Conservation (phyloP, 1,140 invertebrate genomes). For the Kradibia gibbosae region DNA sequence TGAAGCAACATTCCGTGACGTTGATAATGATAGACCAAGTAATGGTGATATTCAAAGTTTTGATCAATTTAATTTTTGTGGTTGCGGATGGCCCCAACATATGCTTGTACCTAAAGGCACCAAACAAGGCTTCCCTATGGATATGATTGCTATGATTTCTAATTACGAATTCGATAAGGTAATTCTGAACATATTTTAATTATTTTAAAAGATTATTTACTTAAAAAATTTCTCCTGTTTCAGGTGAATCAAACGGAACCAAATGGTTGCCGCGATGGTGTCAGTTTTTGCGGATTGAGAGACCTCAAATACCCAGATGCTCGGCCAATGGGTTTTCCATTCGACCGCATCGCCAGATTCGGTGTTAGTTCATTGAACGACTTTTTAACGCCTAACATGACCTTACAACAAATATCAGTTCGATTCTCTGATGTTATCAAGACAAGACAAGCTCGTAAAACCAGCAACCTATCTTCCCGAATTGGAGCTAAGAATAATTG, state of each 20-base stretch:
- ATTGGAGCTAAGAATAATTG: neutral
- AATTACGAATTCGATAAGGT: slow-evolving; percentile 82
- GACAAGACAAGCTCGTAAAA: neutral
- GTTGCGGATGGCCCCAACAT: slow-evolving; percentile 91
- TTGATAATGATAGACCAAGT: slow-evolving; percentile 67
- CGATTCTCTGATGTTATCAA: slow-evolving; percentile 65
- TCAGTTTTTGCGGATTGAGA: slow-evolving; percentile 82
- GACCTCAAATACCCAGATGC: slow-evolving; percentile 82
- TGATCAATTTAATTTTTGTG: slow-evolving; percentile 73
- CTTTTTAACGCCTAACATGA: slow-evolving; percentile 82
- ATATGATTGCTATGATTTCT: slow-evolving; percentile 87
- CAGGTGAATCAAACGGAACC: slow-evolving; percentile 29
- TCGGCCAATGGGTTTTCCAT: slow-evolving; percentile 84
- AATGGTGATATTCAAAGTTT: slow-evolving; percentile 48
- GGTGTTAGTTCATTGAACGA: slow-evolving; percentile 74
- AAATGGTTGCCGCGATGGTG: slow-evolving; percentile 74
- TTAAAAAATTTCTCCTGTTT: neutral
- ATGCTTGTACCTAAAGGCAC: slow-evolving; percentile 86
- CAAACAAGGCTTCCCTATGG: slow-evolving; percentile 77
- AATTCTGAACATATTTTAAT: slow-evolving; percentile 52
- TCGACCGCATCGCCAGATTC: slow-evolving; percentile 77
- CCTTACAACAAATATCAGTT: slow-evolving; percentile 73
- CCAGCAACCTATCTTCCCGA: slow-evolving; percentile 7
- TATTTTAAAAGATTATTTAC: neutral
- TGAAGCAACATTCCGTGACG: slow-evolving; percentile 77